Percentiles rank a stretch among this genome's conserved stretches.
These are phyloP conservation scores for Trematomus bernacchii DNA, from an alignment of 2,797 vertebrate species.

Conservation along the genomic window DNA sequence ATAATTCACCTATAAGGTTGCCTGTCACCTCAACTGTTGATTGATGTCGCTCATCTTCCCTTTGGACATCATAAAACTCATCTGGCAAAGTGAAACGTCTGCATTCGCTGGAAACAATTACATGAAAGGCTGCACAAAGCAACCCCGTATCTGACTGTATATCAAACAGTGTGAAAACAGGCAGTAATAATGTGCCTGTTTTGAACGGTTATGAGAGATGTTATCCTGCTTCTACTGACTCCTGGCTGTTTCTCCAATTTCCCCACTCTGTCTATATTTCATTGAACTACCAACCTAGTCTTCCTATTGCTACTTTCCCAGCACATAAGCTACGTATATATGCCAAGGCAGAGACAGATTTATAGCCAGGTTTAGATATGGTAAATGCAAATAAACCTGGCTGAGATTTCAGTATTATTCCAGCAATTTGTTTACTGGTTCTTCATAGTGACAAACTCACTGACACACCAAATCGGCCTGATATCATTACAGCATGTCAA, in stretches of 20 bases:
- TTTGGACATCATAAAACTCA: conserved; percentile 61
- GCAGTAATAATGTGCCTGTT: conserved; percentile 66
- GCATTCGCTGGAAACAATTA: conserved; percentile 46
- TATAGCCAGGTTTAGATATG: conserved; percentile 61
- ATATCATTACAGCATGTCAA: conserved; percentile 57
- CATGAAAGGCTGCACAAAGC: conserved; percentile 49
- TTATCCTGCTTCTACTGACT: conserved; percentile 58
- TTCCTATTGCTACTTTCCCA: conserved; percentile 44
- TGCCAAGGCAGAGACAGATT: conserved; percentile 56
- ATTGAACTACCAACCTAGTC: conserved; percentile 27
- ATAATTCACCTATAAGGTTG: conserved; percentile 56
- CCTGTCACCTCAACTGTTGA: conserved; percentile 54
- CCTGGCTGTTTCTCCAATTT: conserved; percentile 55
- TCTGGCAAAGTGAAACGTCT: conserved; percentile 52
- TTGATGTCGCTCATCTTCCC: conserved; percentile 64
- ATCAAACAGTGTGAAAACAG: conserved; percentile 60
- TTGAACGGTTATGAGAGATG: conserved; percentile 73
- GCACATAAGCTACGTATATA: conserved; percentile 18
- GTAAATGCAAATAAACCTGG: conserved; percentile 51
- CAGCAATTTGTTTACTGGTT: conserved; percentile 35
- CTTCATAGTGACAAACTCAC: conserved; percentile 25
- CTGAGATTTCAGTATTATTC: conserved; percentile 48
- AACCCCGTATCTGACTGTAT: conserved; percentile 47
- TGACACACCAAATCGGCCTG: conserved; percentile 53
- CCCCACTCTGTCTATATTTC: conserved; percentile 37